Conservation (phyloP, 64 coral and sea anemone genomes). For the Dendrophyllia cribrosa region DNA sequence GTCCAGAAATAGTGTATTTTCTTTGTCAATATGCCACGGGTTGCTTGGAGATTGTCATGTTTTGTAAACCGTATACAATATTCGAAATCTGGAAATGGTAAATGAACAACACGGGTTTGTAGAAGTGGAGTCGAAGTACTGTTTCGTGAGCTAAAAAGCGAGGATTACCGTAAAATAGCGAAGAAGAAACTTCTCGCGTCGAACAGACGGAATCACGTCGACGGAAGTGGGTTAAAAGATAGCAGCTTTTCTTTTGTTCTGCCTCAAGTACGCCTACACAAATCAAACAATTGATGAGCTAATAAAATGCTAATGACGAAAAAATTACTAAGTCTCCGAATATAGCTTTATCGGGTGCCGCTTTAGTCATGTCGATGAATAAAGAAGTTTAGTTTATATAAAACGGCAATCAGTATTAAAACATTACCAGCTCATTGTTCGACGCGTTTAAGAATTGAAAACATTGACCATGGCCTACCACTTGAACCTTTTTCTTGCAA, state of each 20-base stretch:
- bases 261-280: not conserved
- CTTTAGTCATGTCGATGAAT: conserved; percentile 18
- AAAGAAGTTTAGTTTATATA: not conserved
- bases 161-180: not conserved
- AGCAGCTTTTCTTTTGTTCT: not conserved
- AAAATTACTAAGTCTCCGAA: not conserved
- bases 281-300: conserved; percentile 3
- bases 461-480: too few relatives aligned
- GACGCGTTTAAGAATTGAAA: too few relatives aligned
- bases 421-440: too few relatives aligned
- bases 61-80: not conserved
- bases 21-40: not conserved
- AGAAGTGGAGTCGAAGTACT: too few relatives aligned
- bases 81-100: too few relatives aligned
- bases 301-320: conserved; percentile 15
- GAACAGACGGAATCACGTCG: not conserved
- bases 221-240: not conserved
- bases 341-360: not conserved
- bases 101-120: too few relatives aligned
- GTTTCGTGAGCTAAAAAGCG: too few relatives aligned
- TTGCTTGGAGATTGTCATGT: conserved; percentile 1
- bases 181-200: not conserved
- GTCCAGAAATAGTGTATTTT: not conserved
- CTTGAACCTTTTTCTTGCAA: too few relatives aligned
- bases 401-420: not conserved